phyloP scores from a whole-genome alignment of 92 coral and sea anemone species.

The Porites divaricata region DNA sequence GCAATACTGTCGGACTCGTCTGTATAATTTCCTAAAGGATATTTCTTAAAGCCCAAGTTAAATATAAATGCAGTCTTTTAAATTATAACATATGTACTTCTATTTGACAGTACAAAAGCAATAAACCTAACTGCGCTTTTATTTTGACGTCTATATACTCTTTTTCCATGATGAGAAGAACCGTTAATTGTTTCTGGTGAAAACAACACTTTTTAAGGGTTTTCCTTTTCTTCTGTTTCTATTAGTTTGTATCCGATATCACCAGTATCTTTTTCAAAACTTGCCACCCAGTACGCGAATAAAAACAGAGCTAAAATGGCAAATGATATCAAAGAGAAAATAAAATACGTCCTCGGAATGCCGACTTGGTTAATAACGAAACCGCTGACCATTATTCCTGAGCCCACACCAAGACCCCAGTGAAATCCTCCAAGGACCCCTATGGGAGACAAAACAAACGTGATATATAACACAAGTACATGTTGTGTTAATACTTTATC shows the following conservation, averaged over 20 bases:
- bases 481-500: no score
- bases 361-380: slow-evolving; percentile 18
- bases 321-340: slow-evolving; percentile 17
- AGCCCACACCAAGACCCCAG: slow-evolving; percentile 43
- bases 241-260: neutral
- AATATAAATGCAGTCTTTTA: no score
- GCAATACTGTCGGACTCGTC: no score
- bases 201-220: neutral
- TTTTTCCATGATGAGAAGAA: no score
- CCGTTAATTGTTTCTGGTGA: no score
- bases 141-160: no score
- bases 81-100: no score
- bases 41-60: no score
- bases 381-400: slow-evolving; percentile 34
- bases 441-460: neutral
- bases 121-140: no score
- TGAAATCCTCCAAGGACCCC: slow-evolving; percentile 33
- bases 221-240: neutral
- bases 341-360: slow-evolving; percentile 32
- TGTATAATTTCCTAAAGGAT: no score
- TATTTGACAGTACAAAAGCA: no score
- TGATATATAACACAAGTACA: neutral
- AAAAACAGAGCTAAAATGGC: neutral
- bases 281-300: neutral
- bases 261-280: neutral